Evolutionary conservation across 2,797 vertebrate genomes (phyloP).

Genomic region (Smutsia temminckii): DNA sequence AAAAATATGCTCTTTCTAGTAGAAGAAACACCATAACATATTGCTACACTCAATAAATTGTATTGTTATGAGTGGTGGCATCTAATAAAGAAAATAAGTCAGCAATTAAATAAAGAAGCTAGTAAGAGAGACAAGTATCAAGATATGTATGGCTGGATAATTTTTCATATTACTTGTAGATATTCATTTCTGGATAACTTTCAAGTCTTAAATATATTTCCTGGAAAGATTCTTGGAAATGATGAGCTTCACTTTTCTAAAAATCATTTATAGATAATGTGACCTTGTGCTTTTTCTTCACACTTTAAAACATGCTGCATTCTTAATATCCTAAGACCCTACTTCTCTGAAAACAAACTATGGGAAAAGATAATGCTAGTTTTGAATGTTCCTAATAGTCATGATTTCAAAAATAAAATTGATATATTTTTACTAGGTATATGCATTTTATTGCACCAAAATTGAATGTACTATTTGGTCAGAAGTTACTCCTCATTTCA

Average conservation of each 20-base stretch:
- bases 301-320: neutral
- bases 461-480: neutral
- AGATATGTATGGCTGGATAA: neutral
- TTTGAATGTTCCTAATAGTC: neutral
- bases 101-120: neutral
- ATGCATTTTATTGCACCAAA: neutral
- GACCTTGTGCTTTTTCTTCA: neutral
- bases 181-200: neutral
- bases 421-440: neutral
- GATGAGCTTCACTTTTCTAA: neutral
- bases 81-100: neutral
- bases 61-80: neutral
- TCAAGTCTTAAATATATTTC: neutral
- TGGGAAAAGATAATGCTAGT: neutral
- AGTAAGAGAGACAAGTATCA: neutral
- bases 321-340: neutral
- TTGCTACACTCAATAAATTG: neutral
- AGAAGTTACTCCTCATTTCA: neutral
- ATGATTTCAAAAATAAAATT: conserved; percentile 29
- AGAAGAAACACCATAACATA: neutral
- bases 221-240: neutral
- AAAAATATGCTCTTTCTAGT: neutral
- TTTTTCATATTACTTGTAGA: neutral
- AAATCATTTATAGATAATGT: neutral
- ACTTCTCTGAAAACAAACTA: neutral